Evolutionary conservation across 2,113 vertebrate species (phyloP).

Genomic region (Mobula birostris): DNA sequence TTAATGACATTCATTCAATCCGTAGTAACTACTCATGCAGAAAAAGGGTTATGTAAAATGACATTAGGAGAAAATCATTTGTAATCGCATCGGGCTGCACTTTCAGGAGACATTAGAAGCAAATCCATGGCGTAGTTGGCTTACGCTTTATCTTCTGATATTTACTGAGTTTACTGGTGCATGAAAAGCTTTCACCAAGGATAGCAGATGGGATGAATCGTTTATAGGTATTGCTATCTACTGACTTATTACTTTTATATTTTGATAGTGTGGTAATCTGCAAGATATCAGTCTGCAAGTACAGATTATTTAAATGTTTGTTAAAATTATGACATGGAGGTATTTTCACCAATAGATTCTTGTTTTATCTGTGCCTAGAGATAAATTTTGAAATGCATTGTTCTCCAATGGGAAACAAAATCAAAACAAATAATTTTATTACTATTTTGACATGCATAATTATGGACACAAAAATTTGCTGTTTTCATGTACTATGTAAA

Average conservation of each 20-base stretch:
- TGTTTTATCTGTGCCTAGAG: slow-evolving; percentile 38
- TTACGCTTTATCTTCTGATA: slow-evolving; percentile 82
- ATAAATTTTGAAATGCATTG: slow-evolving; percentile 32
- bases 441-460: slow-evolving; percentile 22
- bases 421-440: slow-evolving; percentile 31
- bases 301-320: slow-evolving; percentile 76
- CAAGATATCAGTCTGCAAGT: slow-evolving; percentile 72
- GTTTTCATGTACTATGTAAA: not conserved
- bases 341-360: slow-evolving; percentile 44
- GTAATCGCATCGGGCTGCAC: slow-evolving; percentile 80
- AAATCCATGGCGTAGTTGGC: slow-evolving; percentile 77
- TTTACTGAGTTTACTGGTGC: slow-evolving; percentile 82
- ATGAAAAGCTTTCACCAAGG: slow-evolving; percentile 79
- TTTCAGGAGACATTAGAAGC: slow-evolving; percentile 82
- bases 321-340: slow-evolving; percentile 50
- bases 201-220: slow-evolving; percentile 76
- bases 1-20: slow-evolving; percentile 83
- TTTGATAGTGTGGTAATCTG: slow-evolving; percentile 79
- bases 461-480: not conserved
- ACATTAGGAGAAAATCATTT: slow-evolving; percentile 86
- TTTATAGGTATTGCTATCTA: slow-evolving; percentile 81
- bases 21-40: slow-evolving; percentile 77
- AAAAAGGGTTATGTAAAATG: slow-evolving; percentile 87
- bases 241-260: slow-evolving; percentile 78
- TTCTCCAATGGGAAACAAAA: slow-evolving; percentile 15